Percentiles rank a stretch among this genome's conserved stretches.
Conservation (phyloP, 2,113 vertebrate genomes). For the Spheniscus mendiculus region DNA sequence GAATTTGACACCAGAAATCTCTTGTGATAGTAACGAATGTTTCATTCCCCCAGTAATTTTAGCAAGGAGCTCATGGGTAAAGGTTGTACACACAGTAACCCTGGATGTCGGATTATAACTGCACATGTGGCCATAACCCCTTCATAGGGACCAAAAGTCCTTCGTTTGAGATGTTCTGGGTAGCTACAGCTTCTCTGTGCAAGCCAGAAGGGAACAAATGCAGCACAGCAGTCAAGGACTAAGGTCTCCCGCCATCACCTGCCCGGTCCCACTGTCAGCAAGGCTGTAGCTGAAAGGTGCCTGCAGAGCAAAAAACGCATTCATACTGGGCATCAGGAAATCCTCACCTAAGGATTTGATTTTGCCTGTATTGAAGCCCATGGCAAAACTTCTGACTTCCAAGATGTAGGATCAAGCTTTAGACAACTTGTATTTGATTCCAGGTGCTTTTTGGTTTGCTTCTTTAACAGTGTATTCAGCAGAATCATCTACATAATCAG, state of each 20-base stretch:
- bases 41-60: not conserved
- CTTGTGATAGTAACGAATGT: not conserved
- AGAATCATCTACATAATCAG: not conserved
- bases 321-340: not conserved
- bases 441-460: not conserved
- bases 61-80: not conserved
- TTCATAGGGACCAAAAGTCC: fast-evolving
- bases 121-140: not conserved
- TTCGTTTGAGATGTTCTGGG: not conserved
- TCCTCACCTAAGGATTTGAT: not conserved
- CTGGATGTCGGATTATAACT: not conserved
- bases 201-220: not conserved
- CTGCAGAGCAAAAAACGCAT: not conserved
- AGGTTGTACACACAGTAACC: not conserved
- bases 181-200: not conserved
- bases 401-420: not conserved
- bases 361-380: not conserved
- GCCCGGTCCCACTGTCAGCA: not conserved
- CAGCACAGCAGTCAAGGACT: not conserved
- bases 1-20: not conserved
- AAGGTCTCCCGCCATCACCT: not conserved
- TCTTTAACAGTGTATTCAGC: not conserved
- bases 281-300: not conserved
- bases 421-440: not conserved
- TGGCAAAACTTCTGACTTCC: not conserved